Conservation (phyloP, 2,113 vertebrate species). For the Bubalus kerabau region DNA sequence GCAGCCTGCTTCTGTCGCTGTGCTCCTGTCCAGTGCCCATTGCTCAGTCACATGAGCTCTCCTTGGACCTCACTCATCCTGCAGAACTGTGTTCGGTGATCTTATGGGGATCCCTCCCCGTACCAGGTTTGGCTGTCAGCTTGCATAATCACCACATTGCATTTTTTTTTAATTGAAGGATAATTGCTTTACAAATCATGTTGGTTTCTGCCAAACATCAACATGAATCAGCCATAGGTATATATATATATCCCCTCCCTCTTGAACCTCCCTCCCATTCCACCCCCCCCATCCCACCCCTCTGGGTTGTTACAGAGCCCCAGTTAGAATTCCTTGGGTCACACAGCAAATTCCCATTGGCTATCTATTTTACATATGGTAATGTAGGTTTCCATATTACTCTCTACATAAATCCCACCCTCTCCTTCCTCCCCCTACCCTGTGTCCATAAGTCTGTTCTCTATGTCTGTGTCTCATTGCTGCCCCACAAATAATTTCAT, state of each 20-base stretch:
- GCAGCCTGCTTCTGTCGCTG: not conserved
- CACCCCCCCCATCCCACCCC: fast-evolving
- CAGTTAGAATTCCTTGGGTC: not conserved
- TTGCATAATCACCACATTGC: not conserved
- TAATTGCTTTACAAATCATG: not conserved
- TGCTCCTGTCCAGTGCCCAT: fast-evolving
- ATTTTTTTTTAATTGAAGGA: not conserved
- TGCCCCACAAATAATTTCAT: not conserved
- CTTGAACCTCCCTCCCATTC: not conserved
- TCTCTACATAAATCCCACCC: not conserved
- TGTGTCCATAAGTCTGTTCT: not conserved
- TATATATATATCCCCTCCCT: not conserved
- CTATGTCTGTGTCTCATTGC: not conserved
- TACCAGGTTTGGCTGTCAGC: not conserved
- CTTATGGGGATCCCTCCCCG: not conserved
- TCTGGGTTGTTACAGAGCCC: not conserved
- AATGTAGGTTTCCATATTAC: not conserved
- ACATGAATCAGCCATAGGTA: not conserved
- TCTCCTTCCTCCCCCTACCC: not conserved
- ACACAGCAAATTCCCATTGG: not conserved
- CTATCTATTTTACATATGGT: not conserved
- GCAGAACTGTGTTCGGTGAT: fast-evolving
- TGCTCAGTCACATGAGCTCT: not conserved
- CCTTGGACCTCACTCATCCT: not conserved
- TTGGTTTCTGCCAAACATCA: not conserved